phyloP scores from a whole-genome alignment of 2,113 vertebrate genomes.

The Microtus pennsylvanicus region DNA sequence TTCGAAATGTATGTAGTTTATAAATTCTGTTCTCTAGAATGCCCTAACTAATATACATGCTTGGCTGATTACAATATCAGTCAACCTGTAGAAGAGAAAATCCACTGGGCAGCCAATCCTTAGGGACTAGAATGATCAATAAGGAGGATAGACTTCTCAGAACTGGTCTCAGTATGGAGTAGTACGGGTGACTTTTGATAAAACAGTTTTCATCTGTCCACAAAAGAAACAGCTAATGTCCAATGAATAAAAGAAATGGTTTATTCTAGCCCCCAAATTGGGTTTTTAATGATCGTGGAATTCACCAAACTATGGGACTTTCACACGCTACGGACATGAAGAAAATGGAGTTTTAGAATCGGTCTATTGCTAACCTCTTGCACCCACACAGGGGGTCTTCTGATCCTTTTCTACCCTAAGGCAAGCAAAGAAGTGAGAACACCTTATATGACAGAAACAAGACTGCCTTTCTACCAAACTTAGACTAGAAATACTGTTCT shows the following conservation, averaged over 20 bases:
- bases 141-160: not conserved
- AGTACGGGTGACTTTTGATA: too few relatives aligned
- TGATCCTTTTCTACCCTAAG: not conserved
- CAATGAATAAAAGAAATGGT: not conserved
- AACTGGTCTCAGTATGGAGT: not conserved
- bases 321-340: not conserved
- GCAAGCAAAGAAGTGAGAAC: not conserved
- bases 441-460: not conserved
- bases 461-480: not conserved
- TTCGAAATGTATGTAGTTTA: not conserved
- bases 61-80: not conserved
- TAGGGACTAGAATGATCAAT: not conserved
- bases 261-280: not conserved
- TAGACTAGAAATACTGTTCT: not conserved
- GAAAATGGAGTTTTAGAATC: not conserved
- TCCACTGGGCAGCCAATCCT: not conserved
- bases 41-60: not conserved
- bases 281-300: not conserved
- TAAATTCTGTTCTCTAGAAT: not conserved
- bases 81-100: not conserved
- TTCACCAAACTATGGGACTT: not conserved
- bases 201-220: not conserved
- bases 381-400: not conserved
- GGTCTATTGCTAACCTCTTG: not conserved
- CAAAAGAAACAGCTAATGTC: not conserved